phyloP scores from a whole-genome alignment of 1,140 invertebrate genomes.

The Aphelenchoides besseyi region DNA sequence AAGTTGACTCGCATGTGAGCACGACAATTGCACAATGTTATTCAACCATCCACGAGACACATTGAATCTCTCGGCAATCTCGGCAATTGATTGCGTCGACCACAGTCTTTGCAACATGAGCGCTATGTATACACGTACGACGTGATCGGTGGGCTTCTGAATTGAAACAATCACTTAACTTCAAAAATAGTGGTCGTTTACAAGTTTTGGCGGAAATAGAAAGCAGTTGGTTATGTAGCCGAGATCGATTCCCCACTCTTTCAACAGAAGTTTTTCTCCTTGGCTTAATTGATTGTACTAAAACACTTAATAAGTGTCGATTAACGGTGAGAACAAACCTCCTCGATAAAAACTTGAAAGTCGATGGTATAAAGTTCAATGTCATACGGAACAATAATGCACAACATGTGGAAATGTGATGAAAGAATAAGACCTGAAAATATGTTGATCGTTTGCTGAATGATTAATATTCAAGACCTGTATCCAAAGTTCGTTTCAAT shows the following conservation, averaged over 20 bases:
- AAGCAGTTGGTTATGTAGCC: conserved; percentile 1
- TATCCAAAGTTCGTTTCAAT: conserved; percentile 26
- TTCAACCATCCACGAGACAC: conserved; percentile 42
- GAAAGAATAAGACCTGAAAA: conserved; percentile 30
- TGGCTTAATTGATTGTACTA: conserved; percentile 27
- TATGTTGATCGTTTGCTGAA: no score
- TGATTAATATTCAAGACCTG: no score
- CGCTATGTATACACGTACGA: conserved; percentile 32
- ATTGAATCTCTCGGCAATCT: conserved; percentile 32
- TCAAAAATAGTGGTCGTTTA: conserved; percentile 19
- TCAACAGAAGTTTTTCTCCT: conserved; percentile 30
- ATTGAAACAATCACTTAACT: conserved; percentile 18
- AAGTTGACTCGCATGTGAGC: conserved; percentile 30
- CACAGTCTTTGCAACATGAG: conserved; percentile 40
- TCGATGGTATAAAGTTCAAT: no score
- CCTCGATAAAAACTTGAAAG: conserved; percentile 25
- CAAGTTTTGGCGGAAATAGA: conserved; percentile 1
- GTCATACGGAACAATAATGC: conserved; percentile 40
- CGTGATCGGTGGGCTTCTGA: conserved; percentile 25
- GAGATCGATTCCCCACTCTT: conserved; percentile 28
- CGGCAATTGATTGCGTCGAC: conserved; percentile 27
- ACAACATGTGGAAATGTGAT: conserved; percentile 41
- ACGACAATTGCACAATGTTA: conserved; percentile 23
- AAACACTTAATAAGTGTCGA: no score
- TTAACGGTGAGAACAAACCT: conserved; percentile 34